Evolutionary conservation across 2,797 vertebrate genomes (phyloP).

Genomic region (Sarcophilus harrisii): DNA sequence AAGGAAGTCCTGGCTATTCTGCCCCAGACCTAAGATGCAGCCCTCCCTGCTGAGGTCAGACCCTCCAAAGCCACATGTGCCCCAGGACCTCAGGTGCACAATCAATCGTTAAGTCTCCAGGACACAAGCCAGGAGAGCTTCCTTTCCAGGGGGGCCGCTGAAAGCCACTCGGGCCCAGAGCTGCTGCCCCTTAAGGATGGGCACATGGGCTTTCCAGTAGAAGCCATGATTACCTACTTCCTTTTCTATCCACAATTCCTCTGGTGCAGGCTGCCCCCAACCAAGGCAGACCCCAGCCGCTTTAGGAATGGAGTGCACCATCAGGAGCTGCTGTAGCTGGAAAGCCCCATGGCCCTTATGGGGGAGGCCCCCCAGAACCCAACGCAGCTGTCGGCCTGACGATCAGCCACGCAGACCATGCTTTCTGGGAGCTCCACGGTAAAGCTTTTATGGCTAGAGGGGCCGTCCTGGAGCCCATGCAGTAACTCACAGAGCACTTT

Average conservation of each 20-base stretch:
- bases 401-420: background rate
- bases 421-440: background rate
- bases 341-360: background rate
- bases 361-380: background rate
- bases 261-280: background rate
- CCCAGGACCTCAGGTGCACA: background rate
- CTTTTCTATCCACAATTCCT: background rate
- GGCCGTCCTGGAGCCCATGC: background rate
- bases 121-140: background rate
- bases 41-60: background rate
- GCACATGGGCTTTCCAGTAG: background rate
- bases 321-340: too few relatives aligned
- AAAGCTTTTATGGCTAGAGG: background rate
- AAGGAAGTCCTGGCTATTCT: background rate
- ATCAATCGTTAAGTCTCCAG: background rate
- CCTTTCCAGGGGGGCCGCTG: background rate
- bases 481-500: conserved; percentile 12
- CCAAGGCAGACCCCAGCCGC: background rate
- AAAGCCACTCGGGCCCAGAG: background rate
- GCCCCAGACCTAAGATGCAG: background rate
- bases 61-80: background rate
- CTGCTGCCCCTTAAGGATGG: background rate
- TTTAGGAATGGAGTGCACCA: background rate
- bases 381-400: background rate
- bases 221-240: background rate